phyloP scores from a whole-genome alignment of 1,140 invertebrate genomes.

The Babylonia areolata region DNA sequence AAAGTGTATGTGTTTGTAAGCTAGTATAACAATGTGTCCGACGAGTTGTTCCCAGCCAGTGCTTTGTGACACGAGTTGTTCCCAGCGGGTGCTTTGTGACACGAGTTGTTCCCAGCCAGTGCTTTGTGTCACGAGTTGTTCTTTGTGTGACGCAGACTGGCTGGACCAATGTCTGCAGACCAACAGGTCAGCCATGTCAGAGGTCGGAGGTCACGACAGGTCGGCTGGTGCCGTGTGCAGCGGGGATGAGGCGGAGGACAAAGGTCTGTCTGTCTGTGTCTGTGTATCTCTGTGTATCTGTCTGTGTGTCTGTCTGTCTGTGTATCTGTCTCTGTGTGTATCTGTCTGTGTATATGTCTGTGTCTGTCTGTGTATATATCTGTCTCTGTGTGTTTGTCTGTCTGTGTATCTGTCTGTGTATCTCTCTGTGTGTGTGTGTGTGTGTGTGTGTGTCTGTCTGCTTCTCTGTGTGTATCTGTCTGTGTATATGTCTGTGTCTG shows the following conservation, averaged over 20 bases:
- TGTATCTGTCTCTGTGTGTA: background rate
- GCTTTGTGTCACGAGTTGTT: too few species aligned
- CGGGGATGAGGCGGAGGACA: conserved; percentile 19
- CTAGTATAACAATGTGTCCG: too few species aligned
- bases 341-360: background rate
- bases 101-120: background rate
- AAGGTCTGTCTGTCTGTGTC: background rate
- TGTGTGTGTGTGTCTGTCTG: too few species aligned
- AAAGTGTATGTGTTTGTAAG: too few species aligned
- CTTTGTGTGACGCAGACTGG: conserved; percentile 38
- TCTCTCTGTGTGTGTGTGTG: background rate
- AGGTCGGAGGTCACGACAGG: conserved; percentile 30
- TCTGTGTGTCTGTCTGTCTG: background rate
- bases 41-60: background rate
- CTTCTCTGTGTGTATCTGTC: background rate
- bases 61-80: background rate
- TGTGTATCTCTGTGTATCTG: background rate
- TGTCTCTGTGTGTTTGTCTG: too few species aligned
- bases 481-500: background rate
- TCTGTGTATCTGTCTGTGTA: too few species aligned
- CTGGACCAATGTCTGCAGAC: conserved; percentile 49
- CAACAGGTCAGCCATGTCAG: conserved; percentile 23
- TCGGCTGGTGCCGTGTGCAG: background rate
- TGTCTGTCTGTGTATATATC: background rate
- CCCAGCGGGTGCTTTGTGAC: too few species aligned